Evolutionary conservation across 1,140 invertebrate species (phyloP), one percentile per base, ranked within the genome.

Genomic region (Nomia melanderi): DNA sequence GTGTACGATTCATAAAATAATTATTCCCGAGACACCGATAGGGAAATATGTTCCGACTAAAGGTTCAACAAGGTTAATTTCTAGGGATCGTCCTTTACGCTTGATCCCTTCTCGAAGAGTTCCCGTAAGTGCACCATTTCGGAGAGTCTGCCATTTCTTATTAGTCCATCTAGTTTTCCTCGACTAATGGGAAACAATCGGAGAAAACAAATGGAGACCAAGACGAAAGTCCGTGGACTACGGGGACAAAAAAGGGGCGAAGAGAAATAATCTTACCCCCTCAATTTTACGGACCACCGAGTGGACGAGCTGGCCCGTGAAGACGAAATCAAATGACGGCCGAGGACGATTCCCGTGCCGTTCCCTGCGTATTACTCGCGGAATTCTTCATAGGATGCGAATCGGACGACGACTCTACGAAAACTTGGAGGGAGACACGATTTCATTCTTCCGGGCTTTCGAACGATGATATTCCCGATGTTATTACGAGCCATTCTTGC

Each of bases 221-320:
- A 54, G 17, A 31, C 8, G 2, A 59, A 44, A 23, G n/a, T n/a
- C n/a, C n/a, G n/a, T n/a, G 31, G 54, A 14, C 6, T 12, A 9
- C 29, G 33, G 39, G 50, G 54, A 20, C 27, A 53, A 64, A 70
- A 33, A 20, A 27, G 60, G 23, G 41, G 14, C 5, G 70, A 64
- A 31, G 63, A 80, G 84, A 84, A 87, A 87, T 86, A 89, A 89
- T 90, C 85, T 78, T 76, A 85, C 65, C 79, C 39, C 78, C 79
- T 86, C 87, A 85, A 89, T 89, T 90, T 90, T 88, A 88, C 88
- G 87, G 86, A 72, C 80, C 85, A 86, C 71, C 66, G 81, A 76
- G 69, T 79, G 69, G 71, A 82, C 53, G 75, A 82, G 82, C 53
- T 66, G 76, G 77, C 84, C 85, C 85, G 85, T 84, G 84, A 88